These are phyloP conservation scores for Periophthalmodon schlosseri DNA, from an alignment of 2,113 vertebrate species.

Conservation along the genomic window DNA sequence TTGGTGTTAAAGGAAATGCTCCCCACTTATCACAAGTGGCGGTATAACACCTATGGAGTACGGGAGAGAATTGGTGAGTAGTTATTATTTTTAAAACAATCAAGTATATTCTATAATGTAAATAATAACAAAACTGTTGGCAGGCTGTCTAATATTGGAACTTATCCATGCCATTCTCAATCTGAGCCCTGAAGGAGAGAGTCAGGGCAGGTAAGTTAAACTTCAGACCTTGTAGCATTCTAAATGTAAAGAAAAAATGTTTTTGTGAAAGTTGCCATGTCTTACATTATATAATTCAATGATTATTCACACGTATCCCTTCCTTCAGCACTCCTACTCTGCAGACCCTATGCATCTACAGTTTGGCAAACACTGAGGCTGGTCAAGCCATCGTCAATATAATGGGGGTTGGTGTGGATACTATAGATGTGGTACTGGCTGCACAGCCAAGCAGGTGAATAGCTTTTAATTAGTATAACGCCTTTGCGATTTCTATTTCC, in stretches of 20 bases:
- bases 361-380: slow-evolving; percentile 93
- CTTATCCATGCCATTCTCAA: slow-evolving; percentile 96
- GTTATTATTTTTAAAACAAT: background rate
- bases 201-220: slow-evolving; percentile 81
- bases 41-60: slow-evolving; percentile 90
- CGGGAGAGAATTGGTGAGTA: slow-evolving; percentile 89
- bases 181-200: slow-evolving; percentile 88
- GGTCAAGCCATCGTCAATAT: slow-evolving; percentile 95
- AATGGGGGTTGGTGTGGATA: slow-evolving; percentile 96
- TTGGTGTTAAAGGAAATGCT: slow-evolving; percentile 98
- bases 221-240: background rate
- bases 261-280: background rate
- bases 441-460: slow-evolving; percentile 89
- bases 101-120: background rate
- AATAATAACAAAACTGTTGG: slow-evolving; percentile 20
- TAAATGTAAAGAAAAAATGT: background rate
- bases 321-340: slow-evolving; percentile 83
- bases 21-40: slow-evolving; percentile 97
- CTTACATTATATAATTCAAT: background rate
- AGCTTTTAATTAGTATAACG: background rate
- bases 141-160: slow-evolving; percentile 93
- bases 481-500: background rate
- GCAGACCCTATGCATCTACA: slow-evolving; percentile 94
- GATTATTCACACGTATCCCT: background rate
- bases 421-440: slow-evolving; percentile 91